Conservation (phyloP, 2,797 vertebrate genomes). For the Remorina albescens region DNA sequence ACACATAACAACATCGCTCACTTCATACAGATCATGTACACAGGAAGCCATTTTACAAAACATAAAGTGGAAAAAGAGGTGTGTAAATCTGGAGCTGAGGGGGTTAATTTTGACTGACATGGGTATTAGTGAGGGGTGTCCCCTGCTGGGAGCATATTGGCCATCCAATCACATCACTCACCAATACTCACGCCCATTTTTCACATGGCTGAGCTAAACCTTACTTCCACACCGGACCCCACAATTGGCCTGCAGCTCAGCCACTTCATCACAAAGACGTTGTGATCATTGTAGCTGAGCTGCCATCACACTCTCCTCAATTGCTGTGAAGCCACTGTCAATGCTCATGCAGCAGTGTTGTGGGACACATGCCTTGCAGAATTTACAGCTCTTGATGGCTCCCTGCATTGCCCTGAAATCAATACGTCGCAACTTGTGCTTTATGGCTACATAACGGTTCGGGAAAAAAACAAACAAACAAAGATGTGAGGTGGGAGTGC, state of each 20-base stretch:
- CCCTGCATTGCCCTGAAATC: slow-evolving; percentile 69
- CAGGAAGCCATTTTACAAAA: slow-evolving; percentile 1
- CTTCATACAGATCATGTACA: neutral
- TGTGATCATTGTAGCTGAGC: slow-evolving; percentile 55
- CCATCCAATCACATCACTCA: slow-evolving; percentile 56
- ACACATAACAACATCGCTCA: neutral
- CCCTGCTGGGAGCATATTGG: slow-evolving; percentile 27
- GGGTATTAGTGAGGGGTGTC: slow-evolving; percentile 57
- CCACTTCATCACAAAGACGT: slow-evolving; percentile 65
- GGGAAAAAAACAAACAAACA: too few relatives aligned
- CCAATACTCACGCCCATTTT: slow-evolving; percentile 40
- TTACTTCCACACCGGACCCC: slow-evolving; percentile 36
- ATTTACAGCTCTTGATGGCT: slow-evolving; percentile 69
- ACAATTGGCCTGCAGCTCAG: slow-evolving; percentile 39
- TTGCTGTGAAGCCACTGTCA: slow-evolving; percentile 57
- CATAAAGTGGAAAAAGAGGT: slow-evolving; percentile 42
- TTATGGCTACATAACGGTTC: slow-evolving; percentile 67
- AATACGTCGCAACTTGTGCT: slow-evolving; percentile 67
- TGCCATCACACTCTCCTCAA: slow-evolving; percentile 60
- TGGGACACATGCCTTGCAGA: slow-evolving; percentile 60
- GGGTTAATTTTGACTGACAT: slow-evolving; percentile 75
- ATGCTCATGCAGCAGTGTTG: slow-evolving; percentile 45
- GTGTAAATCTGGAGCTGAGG: slow-evolving; percentile 56
- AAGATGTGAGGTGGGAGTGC: slow-evolving; percentile 50
- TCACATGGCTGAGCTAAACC: slow-evolving; percentile 57